Evolutionary conservation across 2,888 invertebrate genomes (phyloP), one percentile per base, ranked within the genome.

Genomic region (Pyralis farinalis): DNA sequence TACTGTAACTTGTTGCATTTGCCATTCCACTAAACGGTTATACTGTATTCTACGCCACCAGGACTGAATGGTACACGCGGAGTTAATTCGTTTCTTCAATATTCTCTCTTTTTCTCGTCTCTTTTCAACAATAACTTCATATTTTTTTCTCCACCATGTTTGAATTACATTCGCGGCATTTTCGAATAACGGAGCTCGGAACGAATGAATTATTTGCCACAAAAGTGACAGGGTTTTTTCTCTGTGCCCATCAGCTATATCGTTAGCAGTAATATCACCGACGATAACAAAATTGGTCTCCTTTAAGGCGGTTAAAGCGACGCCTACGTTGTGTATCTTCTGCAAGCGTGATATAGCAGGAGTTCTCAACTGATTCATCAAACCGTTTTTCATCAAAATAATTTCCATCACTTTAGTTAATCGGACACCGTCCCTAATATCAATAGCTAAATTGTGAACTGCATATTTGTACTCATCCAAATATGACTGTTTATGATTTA

Each of bases 401-500:
- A 95, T 92, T 75, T 97, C 97, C 92, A 96, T 93, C 0, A 97
- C 92, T 61, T 94, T 93, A 0, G 95, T 94, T n/a, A 98, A 79
- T 37, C 97, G 90, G 0, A 97, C 92, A 0, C 98, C 98, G 71
- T 97, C 97, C 39, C 96, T 90, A n/a, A 98, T 90, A 71, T 98
- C 97, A 0, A 91, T 75, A 0, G 94, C 93, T 32, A 97, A 86
- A 63, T 94, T 93, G 33, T 91, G 92, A 0, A 97, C 95, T 0
- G 95, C 95, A 71, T 94, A 98, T 75, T 97, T 94, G 70, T 95
- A 97, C 78, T 98, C 97, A 59, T 98, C 95, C 11, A 98, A 88
- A 58, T 92, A 94, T 0, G 92, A 93, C 78, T 98, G 98, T 47
- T 93, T 93, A 68, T 97, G 94, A 8, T 87, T 83, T 0, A 97